These are phyloP conservation scores for Stegodyphus dumicola DNA, from an alignment of 1,140 invertebrate species.

Conservation along the genomic window DNA sequence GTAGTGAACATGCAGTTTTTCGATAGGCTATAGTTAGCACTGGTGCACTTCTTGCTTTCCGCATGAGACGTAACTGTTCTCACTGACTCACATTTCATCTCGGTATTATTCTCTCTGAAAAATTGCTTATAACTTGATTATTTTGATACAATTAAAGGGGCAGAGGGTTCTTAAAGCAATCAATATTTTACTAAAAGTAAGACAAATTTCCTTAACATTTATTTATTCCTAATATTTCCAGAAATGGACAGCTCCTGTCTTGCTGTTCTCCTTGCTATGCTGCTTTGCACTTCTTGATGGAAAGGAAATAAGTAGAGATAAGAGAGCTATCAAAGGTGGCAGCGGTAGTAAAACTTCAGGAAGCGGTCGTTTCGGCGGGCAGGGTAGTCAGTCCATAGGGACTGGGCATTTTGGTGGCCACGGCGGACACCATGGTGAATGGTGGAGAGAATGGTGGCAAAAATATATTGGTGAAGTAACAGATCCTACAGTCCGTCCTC, in stretches of 20 bases:
- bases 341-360: constrained; percentile 7
- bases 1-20: too few species aligned
- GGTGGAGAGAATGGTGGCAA: constrained; percentile 63
- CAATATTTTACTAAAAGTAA: too few species aligned
- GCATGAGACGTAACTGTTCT: too few species aligned
- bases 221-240: constrained; percentile 8
- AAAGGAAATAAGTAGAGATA: constrained; percentile 22
- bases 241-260: constrained; percentile 23
- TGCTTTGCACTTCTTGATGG: neutral
- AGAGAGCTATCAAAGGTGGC: constrained; percentile 50
- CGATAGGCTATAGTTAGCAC: too few species aligned
- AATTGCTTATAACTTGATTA: too few species aligned
- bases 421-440: constrained; percentile 25
- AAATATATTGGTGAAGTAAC: constrained; percentile 62
- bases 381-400: neutral
- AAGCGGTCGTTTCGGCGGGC: neutral
- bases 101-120: too few species aligned
- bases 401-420: constrained; percentile 10
- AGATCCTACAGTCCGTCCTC: constrained; percentile 60
- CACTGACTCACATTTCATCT: too few species aligned
- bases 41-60: too few species aligned
- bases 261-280: constrained; percentile 19
- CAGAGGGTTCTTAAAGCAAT: too few species aligned
- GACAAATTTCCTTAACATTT: neutral
- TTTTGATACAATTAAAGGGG: too few species aligned